These are phyloP conservation scores for Terrapene triunguis DNA, from an alignment of 2,113 vertebrate species.

Conservation along the genomic window DNA sequence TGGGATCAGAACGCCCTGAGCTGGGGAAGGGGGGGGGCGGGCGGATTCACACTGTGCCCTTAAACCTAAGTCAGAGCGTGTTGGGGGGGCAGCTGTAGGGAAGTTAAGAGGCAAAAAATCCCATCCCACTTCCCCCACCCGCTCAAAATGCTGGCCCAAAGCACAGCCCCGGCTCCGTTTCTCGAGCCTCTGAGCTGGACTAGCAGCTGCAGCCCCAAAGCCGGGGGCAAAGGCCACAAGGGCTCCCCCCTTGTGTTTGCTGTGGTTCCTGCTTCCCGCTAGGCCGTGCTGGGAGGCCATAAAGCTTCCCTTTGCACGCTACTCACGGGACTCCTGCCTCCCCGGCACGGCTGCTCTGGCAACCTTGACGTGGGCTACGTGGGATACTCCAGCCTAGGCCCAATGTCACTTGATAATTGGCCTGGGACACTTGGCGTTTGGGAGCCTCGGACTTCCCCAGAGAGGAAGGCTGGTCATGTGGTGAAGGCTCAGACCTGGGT, in stretches of 20 bases:
- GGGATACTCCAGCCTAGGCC: neutral
- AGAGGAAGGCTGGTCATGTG: neutral
- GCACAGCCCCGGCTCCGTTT: neutral
- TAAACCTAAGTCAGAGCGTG: neutral
- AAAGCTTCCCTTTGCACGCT: neutral
- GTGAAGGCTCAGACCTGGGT: neutral
- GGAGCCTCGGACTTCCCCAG: neutral
- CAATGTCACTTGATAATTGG: neutral
- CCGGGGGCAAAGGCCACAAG: neutral
- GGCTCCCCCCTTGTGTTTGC: neutral
- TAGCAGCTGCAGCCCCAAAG: no score
- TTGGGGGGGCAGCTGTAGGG: neutral
- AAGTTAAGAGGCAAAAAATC: neutral
- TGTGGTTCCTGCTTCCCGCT: neutral
- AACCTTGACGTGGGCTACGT: neutral
- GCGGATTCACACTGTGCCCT: neutral
- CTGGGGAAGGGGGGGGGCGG: neutral
- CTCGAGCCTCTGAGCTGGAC: neutral
- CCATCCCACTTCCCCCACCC: neutral
- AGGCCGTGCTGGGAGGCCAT: neutral
- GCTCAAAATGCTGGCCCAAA: neutral
- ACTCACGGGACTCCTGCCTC: rapidly evolving
- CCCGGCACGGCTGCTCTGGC: neutral
- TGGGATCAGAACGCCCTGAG: neutral
- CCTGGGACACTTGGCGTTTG: neutral